Evolutionary conservation across 2,888 invertebrate species (phyloP), one percentile per base, ranked within the genome.

Genomic region (Glyphotaelius pellucidus): DNA sequence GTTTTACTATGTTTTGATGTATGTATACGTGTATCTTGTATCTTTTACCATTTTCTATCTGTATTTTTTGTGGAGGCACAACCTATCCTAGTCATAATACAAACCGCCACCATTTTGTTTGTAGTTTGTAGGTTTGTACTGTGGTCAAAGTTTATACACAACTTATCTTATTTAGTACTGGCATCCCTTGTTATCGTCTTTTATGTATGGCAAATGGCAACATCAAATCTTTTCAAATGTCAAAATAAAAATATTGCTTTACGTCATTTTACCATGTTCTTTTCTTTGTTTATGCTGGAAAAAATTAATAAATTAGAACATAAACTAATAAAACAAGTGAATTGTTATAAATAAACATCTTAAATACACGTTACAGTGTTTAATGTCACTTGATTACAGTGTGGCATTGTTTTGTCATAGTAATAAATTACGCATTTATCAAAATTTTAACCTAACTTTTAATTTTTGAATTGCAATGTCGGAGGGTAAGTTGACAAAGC

Each of bases 181-280:
- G 35, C 83, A 83, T 67, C 25, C 67, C 67, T n/a, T 2, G 67
- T 67, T 9, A 1, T 35, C 5, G 25, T 35, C 9, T 83, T 83
- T 83, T 35, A 35, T 25, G 15, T 14, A 11, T 11, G 25, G 25
- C 25, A 83, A 35, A 11, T 11, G 25, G 25, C 25, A 83, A 35
- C 83, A 83, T 4, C 30, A 4, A 35, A 35, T 25, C 2, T 35
- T 35, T 32, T 15, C 15, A 14, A 83, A 83, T 1, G 83, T 83
- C 83, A 83, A 83, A 83, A 83, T 83, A 83, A 83, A 83, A 83
- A 83, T 83, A 83, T 83, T 35, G 19, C 11, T 35, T 9, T 38
- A n/a, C 32, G 83, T 83, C 25, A 19, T 83, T 83, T 83, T 32
- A 32, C 25, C 9, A 5, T 19, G 35, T 83, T 9, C 25, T n/a